A percentile compares a stretch with the other conserved stretches of the same genome.
These are phyloP conservation scores for Protobothrops mucrosquamatus DNA, from an alignment of 2,113 vertebrate species.

Conservation along the genomic window DNA sequence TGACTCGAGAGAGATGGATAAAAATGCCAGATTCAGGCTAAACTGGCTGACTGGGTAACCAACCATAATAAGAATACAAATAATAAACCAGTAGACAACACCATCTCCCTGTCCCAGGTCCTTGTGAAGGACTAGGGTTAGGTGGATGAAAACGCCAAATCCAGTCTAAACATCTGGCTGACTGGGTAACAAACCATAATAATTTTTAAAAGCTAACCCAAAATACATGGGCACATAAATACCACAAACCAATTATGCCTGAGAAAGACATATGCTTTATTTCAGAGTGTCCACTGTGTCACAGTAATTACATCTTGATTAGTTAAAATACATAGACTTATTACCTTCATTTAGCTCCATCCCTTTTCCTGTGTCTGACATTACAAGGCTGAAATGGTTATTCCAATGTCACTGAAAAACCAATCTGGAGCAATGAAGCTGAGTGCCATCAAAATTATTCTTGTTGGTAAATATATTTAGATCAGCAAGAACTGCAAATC, in stretches of 20 bases:
- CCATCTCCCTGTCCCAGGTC: not conserved
- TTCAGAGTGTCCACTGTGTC: conserved; percentile 27
- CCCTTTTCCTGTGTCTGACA: not conserved
- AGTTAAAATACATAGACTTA: not conserved
- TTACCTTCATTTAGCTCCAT: not conserved
- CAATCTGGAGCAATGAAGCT: not conserved
- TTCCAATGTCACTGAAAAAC: not conserved
- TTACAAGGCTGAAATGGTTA: not conserved
- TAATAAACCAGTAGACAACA: not conserved
- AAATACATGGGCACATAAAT: not conserved
- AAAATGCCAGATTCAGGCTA: not conserved
- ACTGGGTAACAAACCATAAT: not conserved
- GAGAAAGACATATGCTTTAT: not conserved
- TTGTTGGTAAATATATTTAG: not conserved
- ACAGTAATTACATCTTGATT: conserved; percentile 27
- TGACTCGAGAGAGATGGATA: not conserved
- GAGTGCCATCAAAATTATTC: conserved; percentile 8
- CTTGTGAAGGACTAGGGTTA: not conserved
- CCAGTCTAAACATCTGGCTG: not conserved
- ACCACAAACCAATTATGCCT: not conserved
- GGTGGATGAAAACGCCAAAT: not conserved
- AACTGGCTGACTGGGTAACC: not conserved
- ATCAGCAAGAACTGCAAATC: not conserved
- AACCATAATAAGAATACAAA: not conserved
- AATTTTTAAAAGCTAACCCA: not conserved